A percentile compares a stretch with the other conserved stretches of the same genome.
These are phyloP conservation scores for Serripes groenlandicus DNA, from an alignment of 2,888 invertebrate genomes.

Conservation along the genomic window DNA sequence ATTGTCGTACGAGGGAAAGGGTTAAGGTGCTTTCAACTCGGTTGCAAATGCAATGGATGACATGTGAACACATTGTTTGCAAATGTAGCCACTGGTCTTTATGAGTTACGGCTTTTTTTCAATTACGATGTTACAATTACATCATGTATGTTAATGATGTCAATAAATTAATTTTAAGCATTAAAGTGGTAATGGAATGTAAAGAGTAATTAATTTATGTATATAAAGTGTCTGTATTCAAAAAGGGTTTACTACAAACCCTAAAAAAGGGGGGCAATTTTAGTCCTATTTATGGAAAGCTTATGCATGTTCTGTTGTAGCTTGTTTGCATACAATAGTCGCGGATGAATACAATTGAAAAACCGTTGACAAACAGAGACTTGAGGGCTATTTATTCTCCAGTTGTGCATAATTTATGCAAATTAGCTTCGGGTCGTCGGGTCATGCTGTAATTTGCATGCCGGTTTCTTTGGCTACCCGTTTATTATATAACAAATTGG, in stretches of 20 bases:
- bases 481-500: slow-evolving; percentile 66
- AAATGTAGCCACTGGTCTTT: too few relatives aligned
- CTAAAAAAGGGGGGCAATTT: slow-evolving; percentile 1
- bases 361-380: slow-evolving; percentile 4
- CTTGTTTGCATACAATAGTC: slow-evolving; percentile 15
- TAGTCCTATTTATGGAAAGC: neutral
- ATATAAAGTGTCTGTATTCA: neutral
- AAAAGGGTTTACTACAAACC: neutral
- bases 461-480: slow-evolving; percentile 43
- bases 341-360: neutral
- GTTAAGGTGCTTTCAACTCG: too few relatives aligned
- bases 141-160: too few relatives aligned
- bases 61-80: too few relatives aligned
- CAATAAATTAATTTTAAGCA: too few relatives aligned
- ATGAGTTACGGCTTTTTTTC: too few relatives aligned
- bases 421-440: slow-evolving; percentile 49
- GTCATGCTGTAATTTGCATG: slow-evolving; percentile 68
- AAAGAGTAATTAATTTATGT: too few relatives aligned
- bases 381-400: slow-evolving; percentile 17
- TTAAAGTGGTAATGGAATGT: too few relatives aligned
- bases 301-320: neutral
- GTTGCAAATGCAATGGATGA: too few relatives aligned
- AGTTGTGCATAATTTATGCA: slow-evolving; percentile 58
- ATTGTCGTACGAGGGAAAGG: too few relatives aligned
- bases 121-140: too few relatives aligned